Conservation (phyloP, 92 coral and sea anemone species). For the Phenganax subtilis region DNA sequence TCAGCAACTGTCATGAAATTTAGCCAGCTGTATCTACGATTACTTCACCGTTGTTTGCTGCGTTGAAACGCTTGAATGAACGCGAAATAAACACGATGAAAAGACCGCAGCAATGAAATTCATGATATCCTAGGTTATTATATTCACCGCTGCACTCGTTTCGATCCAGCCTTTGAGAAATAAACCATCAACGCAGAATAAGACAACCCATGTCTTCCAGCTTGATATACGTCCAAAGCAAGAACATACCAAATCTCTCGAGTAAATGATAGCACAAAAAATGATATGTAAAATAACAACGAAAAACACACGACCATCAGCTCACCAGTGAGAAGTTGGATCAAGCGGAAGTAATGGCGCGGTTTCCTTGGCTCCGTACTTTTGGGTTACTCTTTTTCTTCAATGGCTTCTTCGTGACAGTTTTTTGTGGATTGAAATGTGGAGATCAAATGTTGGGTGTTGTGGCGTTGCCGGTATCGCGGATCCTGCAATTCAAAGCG, state of each 20-base stretch:
- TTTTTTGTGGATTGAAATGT: slow-evolving; percentile 24
- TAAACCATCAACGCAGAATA: background rate
- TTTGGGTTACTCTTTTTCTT: slow-evolving; percentile 5
- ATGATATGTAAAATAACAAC: background rate
- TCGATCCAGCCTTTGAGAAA: slow-evolving; percentile 3
- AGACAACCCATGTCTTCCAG: background rate
- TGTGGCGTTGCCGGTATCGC: slow-evolving; percentile 21
- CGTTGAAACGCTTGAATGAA: too few species aligned
- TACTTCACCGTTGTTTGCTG: too few species aligned
- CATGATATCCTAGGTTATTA: too few species aligned
- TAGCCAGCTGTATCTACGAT: too few species aligned
- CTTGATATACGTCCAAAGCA: background rate
- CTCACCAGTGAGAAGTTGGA: background rate
- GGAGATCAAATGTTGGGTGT: background rate
- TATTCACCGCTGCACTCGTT: background rate
- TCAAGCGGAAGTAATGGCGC: background rate
- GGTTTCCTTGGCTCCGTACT: background rate
- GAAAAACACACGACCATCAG: background rate
- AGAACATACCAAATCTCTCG: background rate
- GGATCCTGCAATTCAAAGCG: slow-evolving; percentile 11
- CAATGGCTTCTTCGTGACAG: slow-evolving; percentile 10
- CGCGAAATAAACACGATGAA: too few species aligned
- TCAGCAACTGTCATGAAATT: too few species aligned
- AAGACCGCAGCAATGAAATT: too few species aligned
- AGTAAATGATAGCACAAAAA: background rate